A percentile compares a stretch with the other conserved stretches of the same genome.
Evolutionary conservation across 2,797 vertebrate species (phyloP).

Genomic region (Helostoma temminkii): DNA sequence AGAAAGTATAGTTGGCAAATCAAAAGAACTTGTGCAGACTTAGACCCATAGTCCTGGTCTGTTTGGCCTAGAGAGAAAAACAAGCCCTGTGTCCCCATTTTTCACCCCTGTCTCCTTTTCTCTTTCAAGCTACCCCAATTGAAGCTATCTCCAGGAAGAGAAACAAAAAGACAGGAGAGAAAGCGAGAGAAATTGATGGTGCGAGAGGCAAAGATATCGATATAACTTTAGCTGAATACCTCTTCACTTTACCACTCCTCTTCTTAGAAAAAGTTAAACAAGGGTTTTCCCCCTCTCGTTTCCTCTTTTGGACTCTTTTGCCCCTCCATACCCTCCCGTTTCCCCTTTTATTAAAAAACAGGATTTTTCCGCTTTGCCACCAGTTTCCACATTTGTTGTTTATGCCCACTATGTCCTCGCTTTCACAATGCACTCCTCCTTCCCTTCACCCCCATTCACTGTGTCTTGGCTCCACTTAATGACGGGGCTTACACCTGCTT

Average conservation of each 20-base stretch:
- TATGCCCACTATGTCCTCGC: constrained; percentile 76
- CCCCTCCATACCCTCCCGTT: constrained; percentile 18
- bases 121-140: constrained; percentile 67
- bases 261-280: constrained; percentile 42
- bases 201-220: constrained; percentile 60
- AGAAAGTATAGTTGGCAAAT: constrained; percentile 76
- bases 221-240: constrained; percentile 64
- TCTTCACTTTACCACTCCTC: constrained; percentile 41
- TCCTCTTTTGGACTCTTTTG: constrained; percentile 21
- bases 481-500: constrained; percentile 89
- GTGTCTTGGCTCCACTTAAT: constrained; percentile 83
- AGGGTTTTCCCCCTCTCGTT: constrained; percentile 12
- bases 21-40: constrained; percentile 77
- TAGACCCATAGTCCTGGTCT: constrained; percentile 64
- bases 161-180: constrained; percentile 56
- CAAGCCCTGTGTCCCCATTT: constrained; percentile 69
- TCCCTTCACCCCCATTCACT: constrained; percentile 73
- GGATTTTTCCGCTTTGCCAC: constrained; percentile 65
- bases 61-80: constrained; percentile 73
- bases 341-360: constrained; percentile 41
- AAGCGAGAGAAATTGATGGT: constrained; percentile 60
- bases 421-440: constrained; percentile 76
- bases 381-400: constrained; percentile 81
- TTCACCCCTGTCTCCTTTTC: constrained; percentile 64
- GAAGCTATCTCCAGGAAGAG: constrained; percentile 65